Conservation (phyloP, 2,888 invertebrate species). For the Drosophila niveifrons region DNA sequence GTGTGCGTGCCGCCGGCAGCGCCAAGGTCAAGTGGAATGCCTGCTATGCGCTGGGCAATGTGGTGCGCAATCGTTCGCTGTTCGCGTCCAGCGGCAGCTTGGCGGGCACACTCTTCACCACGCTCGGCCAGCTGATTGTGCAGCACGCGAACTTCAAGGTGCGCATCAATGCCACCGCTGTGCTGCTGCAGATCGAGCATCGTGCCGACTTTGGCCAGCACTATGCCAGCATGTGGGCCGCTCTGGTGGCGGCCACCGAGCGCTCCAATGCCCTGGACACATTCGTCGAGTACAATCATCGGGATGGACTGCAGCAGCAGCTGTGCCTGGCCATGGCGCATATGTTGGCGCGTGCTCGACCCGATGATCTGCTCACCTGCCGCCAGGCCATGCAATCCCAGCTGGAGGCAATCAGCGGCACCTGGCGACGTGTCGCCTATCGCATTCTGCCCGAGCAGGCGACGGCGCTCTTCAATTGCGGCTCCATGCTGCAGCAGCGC, state of each 20-base stretch:
- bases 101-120: constrained; percentile 87
- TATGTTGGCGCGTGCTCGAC: constrained; percentile 87
- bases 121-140: constrained; percentile 89
- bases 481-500: constrained; percentile 65
- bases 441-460: constrained; percentile 84
- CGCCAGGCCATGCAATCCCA: constrained; percentile 75
- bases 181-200: constrained; percentile 88
- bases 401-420: constrained; percentile 76
- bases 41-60: constrained; percentile 93
- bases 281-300: constrained; percentile 93
- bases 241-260: constrained; percentile 90
- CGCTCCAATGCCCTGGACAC: constrained; percentile 92
- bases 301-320: constrained; percentile 94
- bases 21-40: constrained; percentile 98
- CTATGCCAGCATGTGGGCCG: constrained; percentile 89
- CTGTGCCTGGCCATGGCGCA: constrained; percentile 91
- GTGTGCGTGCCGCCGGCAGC: constrained; percentile 89
- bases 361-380: constrained; percentile 87
- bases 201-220: constrained; percentile 89
- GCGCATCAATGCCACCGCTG: constrained; percentile 93
- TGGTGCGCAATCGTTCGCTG: constrained; percentile 88
- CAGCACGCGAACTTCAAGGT: constrained; percentile 95
- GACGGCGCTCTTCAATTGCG: constrained; percentile 78
- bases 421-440: constrained; percentile 84
- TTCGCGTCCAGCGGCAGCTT: constrained; percentile 66